Evolutionary conservation across 2,797 vertebrate genomes (phyloP).

Genomic region (Phoeniculus purpureus): DNA sequence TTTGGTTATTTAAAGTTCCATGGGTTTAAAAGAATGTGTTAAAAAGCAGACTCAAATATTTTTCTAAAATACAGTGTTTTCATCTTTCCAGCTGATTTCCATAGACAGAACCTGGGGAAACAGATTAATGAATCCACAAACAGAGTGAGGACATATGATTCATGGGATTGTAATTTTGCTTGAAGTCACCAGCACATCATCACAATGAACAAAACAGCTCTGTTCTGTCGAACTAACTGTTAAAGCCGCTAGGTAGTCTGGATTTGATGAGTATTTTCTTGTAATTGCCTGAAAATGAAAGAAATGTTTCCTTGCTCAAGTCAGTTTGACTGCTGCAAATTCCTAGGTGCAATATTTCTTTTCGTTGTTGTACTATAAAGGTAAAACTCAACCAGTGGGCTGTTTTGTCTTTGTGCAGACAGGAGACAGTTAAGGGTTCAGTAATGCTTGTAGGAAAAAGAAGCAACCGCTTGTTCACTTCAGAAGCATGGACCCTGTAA

Average conservation of each 20-base stretch:
- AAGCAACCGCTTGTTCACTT: not conserved
- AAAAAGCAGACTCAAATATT: not conserved
- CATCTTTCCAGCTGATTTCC: not conserved
- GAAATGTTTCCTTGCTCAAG: not conserved
- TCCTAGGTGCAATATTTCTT: not conserved
- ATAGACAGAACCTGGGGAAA: not conserved
- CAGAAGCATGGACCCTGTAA: not conserved
- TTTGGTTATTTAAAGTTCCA: not conserved
- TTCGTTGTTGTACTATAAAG: not conserved
- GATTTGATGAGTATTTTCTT: not conserved
- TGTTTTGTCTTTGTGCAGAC: not conserved
- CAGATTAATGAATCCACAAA: not conserved
- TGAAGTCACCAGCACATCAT: not conserved
- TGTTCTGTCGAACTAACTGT: not conserved
- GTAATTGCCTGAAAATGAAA: not conserved
- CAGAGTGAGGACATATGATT: not conserved
- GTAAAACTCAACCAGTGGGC: not conserved
- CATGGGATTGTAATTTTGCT: not conserved
- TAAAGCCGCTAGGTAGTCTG: not conserved
- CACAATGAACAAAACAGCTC: not conserved
- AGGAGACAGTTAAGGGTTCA: not conserved
- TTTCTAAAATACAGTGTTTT: not conserved
- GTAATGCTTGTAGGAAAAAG: not conserved
- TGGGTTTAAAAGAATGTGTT: not conserved
- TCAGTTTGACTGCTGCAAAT: not conserved